A percentile compares a stretch with the other conserved stretches of the same genome.
phyloP scores from a whole-genome alignment of 2,797 vertebrate genomes.

The Paedocypris micromegethes region DNA sequence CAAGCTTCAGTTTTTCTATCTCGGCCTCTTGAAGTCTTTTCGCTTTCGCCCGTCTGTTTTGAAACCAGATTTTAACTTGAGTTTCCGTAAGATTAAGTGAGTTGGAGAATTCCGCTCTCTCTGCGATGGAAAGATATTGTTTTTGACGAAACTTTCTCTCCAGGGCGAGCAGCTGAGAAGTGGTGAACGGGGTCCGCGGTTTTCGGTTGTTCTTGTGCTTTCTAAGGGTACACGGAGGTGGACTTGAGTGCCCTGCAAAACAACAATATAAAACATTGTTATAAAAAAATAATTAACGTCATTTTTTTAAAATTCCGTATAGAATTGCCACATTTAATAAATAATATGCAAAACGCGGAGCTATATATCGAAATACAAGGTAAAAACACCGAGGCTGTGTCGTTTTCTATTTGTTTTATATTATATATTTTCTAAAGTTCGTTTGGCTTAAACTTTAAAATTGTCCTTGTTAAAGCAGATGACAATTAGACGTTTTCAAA shows the following conservation, averaged over 20 bases:
- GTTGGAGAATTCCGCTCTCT: constrained; percentile 78
- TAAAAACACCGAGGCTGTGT: too few relatives aligned
- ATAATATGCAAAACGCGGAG: too few relatives aligned
- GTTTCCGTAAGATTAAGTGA: constrained; percentile 80
- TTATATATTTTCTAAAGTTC: too few relatives aligned
- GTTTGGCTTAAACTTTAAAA: too few relatives aligned
- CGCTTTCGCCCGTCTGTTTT: constrained; percentile 81
- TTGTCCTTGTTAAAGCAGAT: too few relatives aligned
- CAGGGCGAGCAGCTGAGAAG: constrained; percentile 76
- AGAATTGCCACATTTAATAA: too few relatives aligned
- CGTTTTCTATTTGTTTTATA: too few relatives aligned
- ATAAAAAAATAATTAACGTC: not conserved
- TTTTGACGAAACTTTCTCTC: constrained; percentile 83
- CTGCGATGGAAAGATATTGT: constrained; percentile 81
- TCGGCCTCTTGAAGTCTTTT: constrained; percentile 82
- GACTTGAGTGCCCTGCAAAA: constrained; percentile 69
- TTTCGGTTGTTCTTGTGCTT: constrained; percentile 86
- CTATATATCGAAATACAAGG: too few relatives aligned
- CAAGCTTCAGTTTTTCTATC: constrained; percentile 76
- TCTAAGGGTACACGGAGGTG: constrained; percentile 70
- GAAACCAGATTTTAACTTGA: constrained; percentile 85
- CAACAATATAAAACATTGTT: not conserved
- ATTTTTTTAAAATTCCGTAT: too few relatives aligned
- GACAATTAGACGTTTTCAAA: too few relatives aligned
- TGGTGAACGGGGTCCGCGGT: constrained; percentile 78